Evolutionary conservation across 92 coral and sea anemone genomes (phyloP), one percentile per base, ranked within the genome.

Genomic region (Bergia puertoricense): DNA sequence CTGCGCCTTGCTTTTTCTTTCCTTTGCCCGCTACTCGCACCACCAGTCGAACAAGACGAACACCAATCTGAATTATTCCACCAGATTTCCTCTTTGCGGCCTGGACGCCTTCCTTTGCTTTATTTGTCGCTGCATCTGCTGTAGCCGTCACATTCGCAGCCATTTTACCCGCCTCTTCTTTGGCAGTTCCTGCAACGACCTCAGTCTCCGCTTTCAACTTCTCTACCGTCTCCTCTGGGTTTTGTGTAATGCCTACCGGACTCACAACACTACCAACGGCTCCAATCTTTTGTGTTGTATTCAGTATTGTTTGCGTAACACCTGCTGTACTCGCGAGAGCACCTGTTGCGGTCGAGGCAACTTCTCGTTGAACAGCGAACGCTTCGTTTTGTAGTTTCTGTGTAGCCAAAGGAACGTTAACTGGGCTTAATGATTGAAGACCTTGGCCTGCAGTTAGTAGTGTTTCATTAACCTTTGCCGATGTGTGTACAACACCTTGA

Each of bases 41-140:
- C 65, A 89, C 87, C 41, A 95, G 85, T 14, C 98, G 94, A 44
- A 86, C 89, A 15, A 95, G 91, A 77, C 98, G 80, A 88, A 93
- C 90, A 11, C 89, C 94, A 73, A 95, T 93, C 77, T 92, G 98
- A 48, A 95, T 54, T 66, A 95, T 88, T 36, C 98, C 95, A 68
- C 96, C 96, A 4, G 98, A 92, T 76, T 90, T 93, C 65, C 89
- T 90, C 67, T 88, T 88, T 42, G 98, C 89, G 37, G 92, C 93
- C 20, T 89, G 80, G 0, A 90, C 81, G 13, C 96, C 96, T 85
- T 84, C 81, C 39, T 86, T 88, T 40, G 97, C 86, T 59, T 90
- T 86, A 50, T 50, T 79, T 45, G 91, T 91, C 37, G 88, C 86
- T 13, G 81, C 88, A 77, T 48, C 88, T 3, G 92, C 91, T 36